Percentiles rank a stretch among this genome's conserved stretches.
phyloP scores from a whole-genome alignment of 2,113 vertebrate species.

The Phylloscopus trochiloides region DNA sequence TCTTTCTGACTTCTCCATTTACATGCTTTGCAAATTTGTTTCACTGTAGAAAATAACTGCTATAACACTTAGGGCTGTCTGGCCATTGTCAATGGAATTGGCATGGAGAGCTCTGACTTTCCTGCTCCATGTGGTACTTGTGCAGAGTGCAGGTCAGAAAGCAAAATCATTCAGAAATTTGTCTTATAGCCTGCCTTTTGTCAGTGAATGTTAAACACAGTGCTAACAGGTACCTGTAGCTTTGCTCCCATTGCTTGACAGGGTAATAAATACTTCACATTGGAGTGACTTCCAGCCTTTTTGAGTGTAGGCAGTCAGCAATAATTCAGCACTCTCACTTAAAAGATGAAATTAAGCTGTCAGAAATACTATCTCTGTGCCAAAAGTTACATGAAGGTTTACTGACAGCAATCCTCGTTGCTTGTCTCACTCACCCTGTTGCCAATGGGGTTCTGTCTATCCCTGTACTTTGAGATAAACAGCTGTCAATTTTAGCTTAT shows the following conservation, averaged over 20 bases:
- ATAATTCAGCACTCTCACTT: neutral
- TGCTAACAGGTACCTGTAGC: neutral
- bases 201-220: neutral
- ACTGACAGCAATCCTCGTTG: neutral
- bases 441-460: neutral
- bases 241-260: neutral
- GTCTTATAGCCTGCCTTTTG: neutral
- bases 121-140: neutral
- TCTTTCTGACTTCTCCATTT: neutral
- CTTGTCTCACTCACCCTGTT: neutral
- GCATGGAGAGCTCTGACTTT: neutral
- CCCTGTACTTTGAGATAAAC: neutral
- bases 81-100: neutral
- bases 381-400: neutral
- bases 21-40: neutral
- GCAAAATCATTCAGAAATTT: neutral
- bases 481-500: neutral
- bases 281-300: neutral
- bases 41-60: neutral
- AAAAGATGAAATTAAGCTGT: neutral
- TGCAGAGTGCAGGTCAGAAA: neutral
- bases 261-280: neutral
- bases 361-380: neutral
- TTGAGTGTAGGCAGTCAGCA: neutral
- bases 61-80: neutral